These are phyloP conservation scores for Gymnoscelis rufifasciata DNA, from an alignment of 2,888 invertebrate genomes.

Conservation along the genomic window DNA sequence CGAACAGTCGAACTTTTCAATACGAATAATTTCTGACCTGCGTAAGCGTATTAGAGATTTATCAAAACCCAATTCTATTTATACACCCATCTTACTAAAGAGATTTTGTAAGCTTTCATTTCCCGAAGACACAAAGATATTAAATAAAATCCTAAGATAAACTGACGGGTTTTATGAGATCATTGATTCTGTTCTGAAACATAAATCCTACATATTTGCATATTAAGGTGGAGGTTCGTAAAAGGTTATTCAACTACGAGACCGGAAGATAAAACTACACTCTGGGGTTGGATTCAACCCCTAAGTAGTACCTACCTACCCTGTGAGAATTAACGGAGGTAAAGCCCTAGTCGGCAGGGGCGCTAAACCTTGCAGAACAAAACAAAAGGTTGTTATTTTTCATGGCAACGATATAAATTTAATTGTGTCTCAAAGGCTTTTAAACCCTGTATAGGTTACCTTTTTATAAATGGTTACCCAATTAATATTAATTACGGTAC, in stretches of 20 bases:
- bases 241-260: slow-evolving; percentile 4
- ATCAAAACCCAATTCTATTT: no score
- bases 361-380: slow-evolving; percentile 6
- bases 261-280: slow-evolving; percentile 16
- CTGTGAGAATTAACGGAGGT: slow-evolving; percentile 15
- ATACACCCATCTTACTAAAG: no score
- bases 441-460: no score
- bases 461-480: no score
- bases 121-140: background rate
- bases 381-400: background rate
- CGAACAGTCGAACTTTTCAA: no score
- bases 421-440: no score
- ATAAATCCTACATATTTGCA: background rate
- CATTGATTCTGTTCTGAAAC: background rate
- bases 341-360: slow-evolving; percentile 8
- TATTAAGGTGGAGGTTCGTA: background rate
- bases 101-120: no score
- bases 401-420: no score
- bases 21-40: no score
- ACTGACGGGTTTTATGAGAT: background rate
- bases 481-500: no score
- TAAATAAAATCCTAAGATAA: background rate
- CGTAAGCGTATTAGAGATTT: no score
- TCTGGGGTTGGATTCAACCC: background rate
- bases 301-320: slow-evolving; percentile 14